phyloP scores from a whole-genome alignment of 2,797 vertebrate genomes.

The Lacerta agilis region DNA sequence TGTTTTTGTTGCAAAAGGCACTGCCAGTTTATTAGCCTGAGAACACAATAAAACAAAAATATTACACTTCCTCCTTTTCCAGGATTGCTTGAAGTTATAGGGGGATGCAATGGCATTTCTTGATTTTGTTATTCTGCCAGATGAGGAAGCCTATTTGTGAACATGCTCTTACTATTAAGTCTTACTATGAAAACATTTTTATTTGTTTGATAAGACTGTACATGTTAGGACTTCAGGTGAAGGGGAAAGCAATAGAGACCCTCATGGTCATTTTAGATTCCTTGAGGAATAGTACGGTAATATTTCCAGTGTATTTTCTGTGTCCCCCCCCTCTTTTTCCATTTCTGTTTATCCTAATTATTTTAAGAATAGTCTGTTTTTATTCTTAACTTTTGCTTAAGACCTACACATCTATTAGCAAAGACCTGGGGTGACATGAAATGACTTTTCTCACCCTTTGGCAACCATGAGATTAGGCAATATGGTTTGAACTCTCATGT shows the following conservation, averaged over 20 bases:
- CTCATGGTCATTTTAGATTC: not conserved
- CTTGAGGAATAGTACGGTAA: not conserved
- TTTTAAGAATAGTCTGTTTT: not conserved
- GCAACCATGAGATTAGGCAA: slow-evolving; percentile 6
- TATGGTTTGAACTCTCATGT: not conserved
- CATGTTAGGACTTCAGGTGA: not conserved
- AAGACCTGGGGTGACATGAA: not conserved
- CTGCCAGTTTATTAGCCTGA: not conserved
- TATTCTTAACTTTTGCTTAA: not conserved
- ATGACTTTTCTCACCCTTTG: slow-evolving; percentile 19
- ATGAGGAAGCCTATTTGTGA: not conserved
- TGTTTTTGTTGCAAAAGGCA: not conserved
- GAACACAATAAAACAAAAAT: not conserved
- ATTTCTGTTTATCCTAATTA: not conserved
- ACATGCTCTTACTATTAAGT: not conserved
- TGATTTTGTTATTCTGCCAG: not conserved
- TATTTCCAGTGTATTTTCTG: not conserved
- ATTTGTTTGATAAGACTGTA: not conserved
- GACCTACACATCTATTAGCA: not conserved
- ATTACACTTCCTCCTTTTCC: not conserved
- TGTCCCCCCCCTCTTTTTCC: not conserved
- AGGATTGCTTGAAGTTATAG: not conserved
- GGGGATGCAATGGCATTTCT: not conserved
- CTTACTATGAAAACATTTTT: not conserved
- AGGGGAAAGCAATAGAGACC: not conserved